phyloP scores from a whole-genome alignment of 1,140 invertebrate species.

The Macrocentrus cingulum region DNA sequence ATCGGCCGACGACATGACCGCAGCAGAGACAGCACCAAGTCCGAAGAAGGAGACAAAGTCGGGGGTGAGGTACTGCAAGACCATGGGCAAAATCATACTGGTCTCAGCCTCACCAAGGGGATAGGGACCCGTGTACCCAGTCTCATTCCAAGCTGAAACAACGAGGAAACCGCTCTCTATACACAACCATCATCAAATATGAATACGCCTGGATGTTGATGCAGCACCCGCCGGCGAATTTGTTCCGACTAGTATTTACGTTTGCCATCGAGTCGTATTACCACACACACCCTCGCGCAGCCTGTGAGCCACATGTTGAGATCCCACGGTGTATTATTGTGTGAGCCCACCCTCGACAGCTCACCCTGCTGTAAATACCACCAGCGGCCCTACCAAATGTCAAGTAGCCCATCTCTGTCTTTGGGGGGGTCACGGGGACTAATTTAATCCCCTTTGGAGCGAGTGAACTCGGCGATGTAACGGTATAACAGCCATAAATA shows the following conservation, averaged over 20 bases:
- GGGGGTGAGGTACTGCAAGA: slow-evolving; percentile 93
- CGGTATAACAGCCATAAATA: neutral
- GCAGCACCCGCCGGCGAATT: slow-evolving; percentile 43
- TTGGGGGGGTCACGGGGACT: slow-evolving; percentile 29
- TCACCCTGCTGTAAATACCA: slow-evolving; percentile 38
- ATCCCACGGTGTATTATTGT: slow-evolving; percentile 52
- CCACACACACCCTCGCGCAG: slow-evolving; percentile 37
- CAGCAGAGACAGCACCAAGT: slow-evolving; percentile 95
- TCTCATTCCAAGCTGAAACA: slow-evolving; percentile 88
- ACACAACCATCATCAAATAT: neutral
- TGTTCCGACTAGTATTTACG: slow-evolving; percentile 46
- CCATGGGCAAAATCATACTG: slow-evolving; percentile 94
- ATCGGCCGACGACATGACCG: slow-evolving; percentile 98
- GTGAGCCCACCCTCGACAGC: slow-evolving; percentile 5
- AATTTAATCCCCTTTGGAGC: slow-evolving; percentile 46
- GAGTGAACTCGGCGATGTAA: neutral
- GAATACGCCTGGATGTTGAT: slow-evolving; percentile 19
- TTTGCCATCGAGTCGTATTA: slow-evolving; percentile 42
- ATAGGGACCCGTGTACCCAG: slow-evolving; percentile 75
- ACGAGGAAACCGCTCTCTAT: slow-evolving; percentile 24
- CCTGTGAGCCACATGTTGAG: slow-evolving; percentile 43
- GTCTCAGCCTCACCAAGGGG: slow-evolving; percentile 75
- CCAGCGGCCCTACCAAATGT: slow-evolving; percentile 46
- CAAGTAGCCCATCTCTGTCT: slow-evolving; percentile 43
- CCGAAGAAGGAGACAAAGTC: slow-evolving; percentile 94